Base-by-base conservation (phyloP, 2,797 vertebrate species). In the Tympanoctomys barrerae region DNA sequence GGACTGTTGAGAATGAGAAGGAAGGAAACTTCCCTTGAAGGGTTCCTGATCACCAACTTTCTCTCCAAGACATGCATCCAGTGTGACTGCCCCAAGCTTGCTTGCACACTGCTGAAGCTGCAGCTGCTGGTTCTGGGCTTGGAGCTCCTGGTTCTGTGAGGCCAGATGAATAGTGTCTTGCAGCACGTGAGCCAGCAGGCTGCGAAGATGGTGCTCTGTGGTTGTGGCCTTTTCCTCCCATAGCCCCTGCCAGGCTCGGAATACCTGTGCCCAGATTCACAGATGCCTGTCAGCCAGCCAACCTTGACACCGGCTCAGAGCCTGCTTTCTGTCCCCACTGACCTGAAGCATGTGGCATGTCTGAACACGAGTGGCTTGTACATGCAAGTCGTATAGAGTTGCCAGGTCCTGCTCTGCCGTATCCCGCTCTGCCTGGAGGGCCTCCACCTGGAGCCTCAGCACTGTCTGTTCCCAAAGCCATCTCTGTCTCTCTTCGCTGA, bases 271-370 rank as follows among this genome's bases (percentile, higher is more conserved):
- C 52, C 91, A 94, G 66, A 92, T 91, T 92, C 93, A 92, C 39
- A 90, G 26, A 57, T 81, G 22, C 5, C 49, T 75, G 49, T 95
- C 33, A 90, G 64, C 62, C 49, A 73, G 39, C 52, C 57, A 87
- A 42, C 83, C 64, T 73, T 61, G 66, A 24, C 33, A 87, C 28
- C 61, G 61, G 57, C 33, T 68, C 54, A 42, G 89, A 81, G 64
- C 77, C 87, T 83, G 52, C 64, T 78, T 64, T 59, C 42, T 39
- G 36, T 89, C 28, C 66, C 62, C 59, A 87, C 86, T 96, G 78
- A 99, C 99, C 99, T 99, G 98, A 66, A 99, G 97, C 62, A 98
- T 98, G 94, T 99, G 99, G 49, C 98, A 98, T 92, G 98, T 98
- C 86, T 98, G 97, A 89, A 97, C 96, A 31, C 96, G 97, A 66